phyloP scores from a whole-genome alignment of 2,113 vertebrate genomes.

The Indicator maculatus region DNA sequence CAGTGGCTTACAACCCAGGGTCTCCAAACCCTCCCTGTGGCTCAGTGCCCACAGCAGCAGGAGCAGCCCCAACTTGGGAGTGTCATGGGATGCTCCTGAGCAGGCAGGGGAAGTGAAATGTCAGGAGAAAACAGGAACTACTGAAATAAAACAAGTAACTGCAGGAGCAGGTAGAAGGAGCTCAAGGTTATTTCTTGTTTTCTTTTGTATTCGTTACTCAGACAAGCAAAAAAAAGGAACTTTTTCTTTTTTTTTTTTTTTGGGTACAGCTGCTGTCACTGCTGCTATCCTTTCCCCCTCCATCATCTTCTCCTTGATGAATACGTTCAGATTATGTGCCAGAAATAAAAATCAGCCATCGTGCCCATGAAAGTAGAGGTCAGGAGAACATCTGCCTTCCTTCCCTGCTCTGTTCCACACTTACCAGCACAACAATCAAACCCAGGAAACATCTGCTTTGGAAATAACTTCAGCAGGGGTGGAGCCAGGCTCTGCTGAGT shows the following conservation, averaged over 20 bases:
- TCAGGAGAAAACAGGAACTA: background rate
- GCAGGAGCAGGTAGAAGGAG: background rate
- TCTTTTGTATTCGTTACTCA: background rate
- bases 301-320: background rate
- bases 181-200: background rate
- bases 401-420: background rate
- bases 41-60: accelerated
- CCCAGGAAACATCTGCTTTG: conserved; percentile 28
- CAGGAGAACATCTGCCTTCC: conserved; percentile 44
- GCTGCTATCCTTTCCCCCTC: background rate
- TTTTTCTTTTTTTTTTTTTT: background rate
- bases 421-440: background rate
- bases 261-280: conserved; percentile 7
- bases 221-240: background rate
- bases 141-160: background rate
- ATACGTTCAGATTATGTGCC: background rate
- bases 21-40: background rate
- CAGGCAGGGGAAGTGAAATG: background rate
- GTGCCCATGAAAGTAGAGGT: conserved; percentile 12
- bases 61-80: background rate
- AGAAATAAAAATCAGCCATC: conserved; percentile 31
- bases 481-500: background rate
- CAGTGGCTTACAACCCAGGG: background rate
- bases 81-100: background rate
- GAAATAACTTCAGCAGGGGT: background rate